Base-by-base conservation (phyloP, 2,888 invertebrate genomes). In the Hirtodrosophila histrioides region DNA sequence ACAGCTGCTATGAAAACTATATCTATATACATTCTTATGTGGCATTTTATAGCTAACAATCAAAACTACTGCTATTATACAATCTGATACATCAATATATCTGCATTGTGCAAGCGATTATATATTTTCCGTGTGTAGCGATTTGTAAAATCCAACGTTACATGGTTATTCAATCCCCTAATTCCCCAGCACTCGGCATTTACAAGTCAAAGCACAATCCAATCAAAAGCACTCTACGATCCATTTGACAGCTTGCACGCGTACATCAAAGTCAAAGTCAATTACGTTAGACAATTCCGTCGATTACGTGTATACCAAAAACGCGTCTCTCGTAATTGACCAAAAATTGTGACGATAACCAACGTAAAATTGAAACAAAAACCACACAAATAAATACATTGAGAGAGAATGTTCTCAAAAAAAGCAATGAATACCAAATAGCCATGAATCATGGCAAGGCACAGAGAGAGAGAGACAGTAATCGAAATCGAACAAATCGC, bases 211-310 rank as follows among this genome's bases (percentile, higher is more conserved):
- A 39, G 24, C 50, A 48, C 31, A 55, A 53, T 29, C 39, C 37
- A 41, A 51, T 48, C 36, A 45, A 24, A 10, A n/a, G 9, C 17
- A 23, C 46, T 7, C 3, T 48, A n/a, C n/a, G 11, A 17, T 4
- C 10, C 29, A 40, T 54, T 58, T 55, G 69, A 68, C 66, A 41
- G 49, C 41, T 7, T 50, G 45, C 76, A 71, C 76, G 72, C 62
- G 45, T 48, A 36, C 56, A 40, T 70, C 84, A 78, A 85, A 78
- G 82, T 85, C 82, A 82, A 78, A 78, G 82, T 69, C 85, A 86
- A 81, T 81, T 81, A 84, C 60, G 69, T 33, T 49, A 17, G 56
- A 56, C 35, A 55, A 69, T 66, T 58, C 4, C 17, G 39, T n/a
- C 55, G 60, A 75, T 71, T 75, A 75, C 57, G 72, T 66, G 36